Conservation (phyloP, 2,797 vertebrate genomes). For the Myioborus melanocephalus region DNA sequence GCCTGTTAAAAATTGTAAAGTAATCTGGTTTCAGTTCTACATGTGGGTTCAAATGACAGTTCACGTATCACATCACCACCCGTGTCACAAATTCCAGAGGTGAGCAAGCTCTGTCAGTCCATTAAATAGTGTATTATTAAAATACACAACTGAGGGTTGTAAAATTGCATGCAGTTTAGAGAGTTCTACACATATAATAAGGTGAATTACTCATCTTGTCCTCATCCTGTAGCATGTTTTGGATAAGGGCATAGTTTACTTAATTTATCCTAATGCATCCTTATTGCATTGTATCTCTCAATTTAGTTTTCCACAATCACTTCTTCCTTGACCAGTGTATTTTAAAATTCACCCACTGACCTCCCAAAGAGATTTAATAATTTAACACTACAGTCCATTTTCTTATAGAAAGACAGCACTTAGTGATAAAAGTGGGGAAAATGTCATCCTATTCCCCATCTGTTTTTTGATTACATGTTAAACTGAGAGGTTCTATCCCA, state of each 20-base stretch:
- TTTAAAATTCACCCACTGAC: not conserved
- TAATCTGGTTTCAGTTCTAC: not conserved
- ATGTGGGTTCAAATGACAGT: not conserved
- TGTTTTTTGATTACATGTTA: not conserved
- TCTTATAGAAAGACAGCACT: not conserved
- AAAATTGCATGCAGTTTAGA: not conserved
- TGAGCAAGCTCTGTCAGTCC: not conserved
- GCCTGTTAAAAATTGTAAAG: conserved; percentile 58
- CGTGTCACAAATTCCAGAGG: not conserved
- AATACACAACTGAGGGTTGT: not conserved
- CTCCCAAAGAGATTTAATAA: not conserved
- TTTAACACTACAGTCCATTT: not conserved
- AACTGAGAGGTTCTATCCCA: not conserved
- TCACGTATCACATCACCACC: not conserved
- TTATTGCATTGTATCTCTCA: not conserved
- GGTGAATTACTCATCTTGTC: not conserved
- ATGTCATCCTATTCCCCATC: not conserved
- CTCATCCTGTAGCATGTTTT: not conserved
- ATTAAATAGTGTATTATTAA: not conserved
- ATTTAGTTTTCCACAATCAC: not conserved
- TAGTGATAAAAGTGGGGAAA: not conserved
- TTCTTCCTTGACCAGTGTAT: not conserved
- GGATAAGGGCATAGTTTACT: not conserved
- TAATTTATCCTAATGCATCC: not conserved
- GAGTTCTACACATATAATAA: not conserved